A percentile compares a stretch with the other conserved stretches of the same genome.
These are phyloP conservation scores for Spermophilus dauricus DNA, from an alignment of 2,113 vertebrate species.

Conservation along the genomic window DNA sequence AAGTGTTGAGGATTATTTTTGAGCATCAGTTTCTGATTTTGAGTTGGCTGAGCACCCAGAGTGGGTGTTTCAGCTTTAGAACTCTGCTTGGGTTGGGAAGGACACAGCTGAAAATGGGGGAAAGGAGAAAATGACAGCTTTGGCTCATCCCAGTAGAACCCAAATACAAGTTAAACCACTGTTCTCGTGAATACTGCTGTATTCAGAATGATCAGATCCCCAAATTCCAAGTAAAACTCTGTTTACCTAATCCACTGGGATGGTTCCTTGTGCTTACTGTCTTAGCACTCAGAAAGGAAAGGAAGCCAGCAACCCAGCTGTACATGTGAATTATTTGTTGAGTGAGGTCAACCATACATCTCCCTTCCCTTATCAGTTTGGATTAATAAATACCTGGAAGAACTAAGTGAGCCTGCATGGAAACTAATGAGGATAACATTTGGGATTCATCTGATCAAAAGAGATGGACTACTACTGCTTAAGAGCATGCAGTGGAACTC, in stretches of 20 bases:
- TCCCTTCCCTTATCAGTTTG: conserved; percentile 25
- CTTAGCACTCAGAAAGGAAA: background rate
- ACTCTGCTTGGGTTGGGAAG: background rate
- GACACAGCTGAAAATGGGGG: background rate
- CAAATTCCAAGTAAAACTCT: background rate
- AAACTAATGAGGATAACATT: conserved; percentile 18
- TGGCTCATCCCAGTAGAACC: background rate
- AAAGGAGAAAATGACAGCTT: background rate
- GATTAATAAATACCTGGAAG: conserved; percentile 19
- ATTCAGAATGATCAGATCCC: background rate
- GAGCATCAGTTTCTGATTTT: background rate
- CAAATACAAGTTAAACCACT: background rate
- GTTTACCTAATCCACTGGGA: background rate
- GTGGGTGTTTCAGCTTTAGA: background rate
- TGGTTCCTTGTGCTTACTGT: background rate
- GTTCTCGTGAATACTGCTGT: background rate
- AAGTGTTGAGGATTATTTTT: background rate
- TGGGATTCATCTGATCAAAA: background rate
- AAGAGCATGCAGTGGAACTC: background rate
- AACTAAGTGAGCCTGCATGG: conserved; percentile 26
- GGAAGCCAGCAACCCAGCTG: background rate
- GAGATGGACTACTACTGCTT: background rate
- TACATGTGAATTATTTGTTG: conserved; percentile 15
- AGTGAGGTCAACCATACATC: background rate
- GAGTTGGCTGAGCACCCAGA: background rate